A percentile compares a stretch with the other conserved stretches of the same genome.
These are phyloP conservation scores for Calycopis cecrops DNA, from an alignment of 1,140 invertebrate genomes.

Conservation along the genomic window DNA sequence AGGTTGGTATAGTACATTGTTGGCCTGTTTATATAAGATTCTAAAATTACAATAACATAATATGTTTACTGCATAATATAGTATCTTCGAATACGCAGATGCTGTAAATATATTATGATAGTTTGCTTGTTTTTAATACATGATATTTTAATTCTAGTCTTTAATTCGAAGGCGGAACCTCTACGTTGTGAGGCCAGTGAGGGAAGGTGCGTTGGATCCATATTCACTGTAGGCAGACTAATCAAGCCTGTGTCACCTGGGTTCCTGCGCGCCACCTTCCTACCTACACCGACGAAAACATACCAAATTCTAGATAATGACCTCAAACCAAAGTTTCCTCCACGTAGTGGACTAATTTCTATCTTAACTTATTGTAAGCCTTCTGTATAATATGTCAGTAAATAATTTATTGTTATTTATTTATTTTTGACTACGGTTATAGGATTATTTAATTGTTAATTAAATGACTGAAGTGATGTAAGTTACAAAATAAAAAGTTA, in stretches of 20 bases:
- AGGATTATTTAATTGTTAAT: slow-evolving; percentile 56
- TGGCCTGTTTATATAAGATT: background rate
- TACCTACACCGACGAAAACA: slow-evolving; percentile 28
- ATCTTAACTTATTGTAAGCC: slow-evolving; percentile 39
- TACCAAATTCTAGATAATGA: slow-evolving; percentile 47
- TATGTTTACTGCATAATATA: too few relatives aligned
- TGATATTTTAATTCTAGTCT: slow-evolving; percentile 66
- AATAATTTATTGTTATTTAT: slow-evolving; percentile 71
- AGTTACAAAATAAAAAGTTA: slow-evolving; percentile 52
- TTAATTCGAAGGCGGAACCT: slow-evolving; percentile 75
- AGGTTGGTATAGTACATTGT: slow-evolving; percentile 55
- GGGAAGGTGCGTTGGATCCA: slow-evolving; percentile 68
- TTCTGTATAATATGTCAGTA: slow-evolving; percentile 62
- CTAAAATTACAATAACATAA: background rate
- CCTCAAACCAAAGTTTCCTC: slow-evolving; percentile 68
- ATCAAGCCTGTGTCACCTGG: slow-evolving; percentile 67
- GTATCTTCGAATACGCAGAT: background rate
- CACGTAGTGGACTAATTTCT: slow-evolving; percentile 42
- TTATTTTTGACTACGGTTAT: slow-evolving; percentile 63
- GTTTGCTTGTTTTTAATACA: slow-evolving; percentile 21
- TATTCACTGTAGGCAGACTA: slow-evolving; percentile 75
- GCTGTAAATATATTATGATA: background rate
- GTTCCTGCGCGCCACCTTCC: slow-evolving; percentile 38
- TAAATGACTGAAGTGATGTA: slow-evolving; percentile 59
- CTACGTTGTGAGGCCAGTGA: slow-evolving; percentile 76